These are phyloP conservation scores for Tanytarsus gracilentus DNA, from an alignment of 2,888 invertebrate species.

Conservation along the genomic window DNA sequence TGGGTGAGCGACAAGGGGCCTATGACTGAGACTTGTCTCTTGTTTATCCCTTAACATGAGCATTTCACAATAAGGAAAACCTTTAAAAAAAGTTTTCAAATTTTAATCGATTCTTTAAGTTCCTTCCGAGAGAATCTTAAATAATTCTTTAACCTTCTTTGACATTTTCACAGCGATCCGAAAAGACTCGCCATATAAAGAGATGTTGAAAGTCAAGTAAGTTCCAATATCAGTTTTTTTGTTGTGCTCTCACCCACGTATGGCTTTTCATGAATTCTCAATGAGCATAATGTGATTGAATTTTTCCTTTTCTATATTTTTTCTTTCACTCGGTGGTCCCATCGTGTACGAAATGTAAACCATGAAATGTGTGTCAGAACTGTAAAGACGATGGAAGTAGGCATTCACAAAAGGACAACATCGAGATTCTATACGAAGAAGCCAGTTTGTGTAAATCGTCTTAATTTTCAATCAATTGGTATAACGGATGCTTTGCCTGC, in stretches of 20 bases:
- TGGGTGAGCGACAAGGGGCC: no score
- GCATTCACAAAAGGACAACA: background rate
- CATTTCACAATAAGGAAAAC: no score
- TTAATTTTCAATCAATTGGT: constrained; percentile 23
- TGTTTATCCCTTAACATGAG: no score
- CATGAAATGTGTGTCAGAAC: background rate
- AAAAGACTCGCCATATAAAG: constrained; percentile 8
- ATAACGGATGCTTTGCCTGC: constrained; percentile 8
- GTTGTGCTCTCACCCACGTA: no score
- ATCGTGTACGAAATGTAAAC: no score
- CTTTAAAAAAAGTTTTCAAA: no score
- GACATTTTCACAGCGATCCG: no score
- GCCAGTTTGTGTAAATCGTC: constrained; percentile 21
- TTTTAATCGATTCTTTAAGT: no score
- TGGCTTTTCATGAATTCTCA: background rate
- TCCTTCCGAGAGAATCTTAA: no score
- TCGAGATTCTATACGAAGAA: constrained; percentile 14
- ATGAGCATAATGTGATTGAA: constrained; percentile 2
- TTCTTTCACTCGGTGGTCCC: background rate
- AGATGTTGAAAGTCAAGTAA: constrained; percentile 25
- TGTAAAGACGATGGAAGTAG: constrained; percentile 4
- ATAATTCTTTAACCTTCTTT: no score
- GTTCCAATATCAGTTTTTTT: no score
- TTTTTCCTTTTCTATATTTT: background rate
- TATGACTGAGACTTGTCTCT: no score